phyloP scores from a whole-genome alignment of 2,888 invertebrate genomes.

The Pollenia amentaria region DNA sequence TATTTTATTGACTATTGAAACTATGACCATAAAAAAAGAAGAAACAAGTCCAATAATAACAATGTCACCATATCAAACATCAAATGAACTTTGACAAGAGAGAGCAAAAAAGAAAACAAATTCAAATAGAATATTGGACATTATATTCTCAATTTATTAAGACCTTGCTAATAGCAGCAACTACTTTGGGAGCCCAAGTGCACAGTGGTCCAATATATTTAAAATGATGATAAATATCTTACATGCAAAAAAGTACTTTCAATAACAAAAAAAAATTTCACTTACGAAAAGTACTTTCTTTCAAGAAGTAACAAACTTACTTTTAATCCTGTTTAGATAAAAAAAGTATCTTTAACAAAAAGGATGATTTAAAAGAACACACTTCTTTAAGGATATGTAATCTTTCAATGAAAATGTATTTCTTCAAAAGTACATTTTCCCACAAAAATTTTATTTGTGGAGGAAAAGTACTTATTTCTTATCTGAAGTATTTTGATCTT shows the following conservation, averaged over 20 bases:
- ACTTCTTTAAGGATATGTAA: too few relatives aligned
- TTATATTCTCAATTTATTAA: conserved; percentile 40
- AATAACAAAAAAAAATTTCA: background rate
- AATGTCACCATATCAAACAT: conserved; percentile 45
- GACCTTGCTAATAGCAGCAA: conserved; percentile 33
- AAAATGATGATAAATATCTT: background rate
- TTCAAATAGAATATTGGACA: conserved; percentile 18
- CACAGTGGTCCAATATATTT: background rate
- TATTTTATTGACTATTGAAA: too few relatives aligned
- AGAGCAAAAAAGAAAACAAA: background rate
- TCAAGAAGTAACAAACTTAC: too few relatives aligned
- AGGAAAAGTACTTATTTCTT: too few relatives aligned
- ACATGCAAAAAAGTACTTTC: background rate
- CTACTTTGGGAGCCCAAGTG: background rate
- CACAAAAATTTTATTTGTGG: too few relatives aligned
- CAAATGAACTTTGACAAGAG: conserved; percentile 15
- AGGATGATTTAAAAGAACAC: too few relatives aligned
- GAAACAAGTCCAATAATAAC: conserved; percentile 33
- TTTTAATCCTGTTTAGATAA: too few relatives aligned
- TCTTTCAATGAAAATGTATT: too few relatives aligned
- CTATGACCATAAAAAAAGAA: background rate
- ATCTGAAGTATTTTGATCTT: too few relatives aligned
- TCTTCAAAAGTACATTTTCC: too few relatives aligned
- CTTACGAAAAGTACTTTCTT: too few relatives aligned
- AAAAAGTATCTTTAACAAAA: too few relatives aligned